Percentiles rank a stretch among this genome's conserved stretches.
Evolutionary conservation across 2,888 invertebrate species (phyloP).

Genomic region (Ichneumoninae sp.): DNA sequence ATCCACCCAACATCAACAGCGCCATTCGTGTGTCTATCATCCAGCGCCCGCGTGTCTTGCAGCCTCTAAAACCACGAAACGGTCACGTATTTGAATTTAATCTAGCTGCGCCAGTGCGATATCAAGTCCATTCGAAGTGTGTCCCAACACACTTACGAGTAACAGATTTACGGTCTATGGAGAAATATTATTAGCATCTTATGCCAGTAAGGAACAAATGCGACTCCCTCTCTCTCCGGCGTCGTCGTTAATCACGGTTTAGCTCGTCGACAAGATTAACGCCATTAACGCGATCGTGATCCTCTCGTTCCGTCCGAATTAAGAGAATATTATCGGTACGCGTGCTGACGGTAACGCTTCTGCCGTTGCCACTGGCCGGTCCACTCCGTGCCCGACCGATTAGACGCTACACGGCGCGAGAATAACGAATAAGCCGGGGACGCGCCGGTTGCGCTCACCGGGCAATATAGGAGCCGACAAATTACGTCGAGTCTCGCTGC

Average conservation of each 20-base stretch:
- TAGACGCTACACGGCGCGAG: constrained; percentile 48
- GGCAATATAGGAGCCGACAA: constrained; percentile 72
- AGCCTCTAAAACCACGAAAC: too few relatives aligned
- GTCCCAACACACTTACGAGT: too few relatives aligned
- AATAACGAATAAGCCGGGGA: constrained; percentile 59
- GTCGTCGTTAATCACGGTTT: constrained; percentile 74
- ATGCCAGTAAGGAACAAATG: constrained; percentile 60
- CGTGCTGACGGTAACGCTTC: constrained; percentile 22
- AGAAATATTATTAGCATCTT: constrained; percentile 49
- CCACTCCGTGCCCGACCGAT: constrained; percentile 21
- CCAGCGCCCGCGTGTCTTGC: too few relatives aligned
- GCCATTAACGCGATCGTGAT: constrained; percentile 75
- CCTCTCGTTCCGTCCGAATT: constrained; percentile 68
- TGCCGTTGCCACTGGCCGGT: constrained; percentile 33
- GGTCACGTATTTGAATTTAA: too few relatives aligned
- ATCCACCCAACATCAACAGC: too few relatives aligned
- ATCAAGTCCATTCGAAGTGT: too few relatives aligned
- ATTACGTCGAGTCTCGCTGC: constrained; percentile 72
- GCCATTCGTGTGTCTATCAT: too few relatives aligned
- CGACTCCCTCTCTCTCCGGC: constrained; percentile 16
- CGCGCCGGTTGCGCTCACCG: constrained; percentile 33
- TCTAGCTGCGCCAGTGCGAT: too few relatives aligned
- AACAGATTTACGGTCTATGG: too few relatives aligned
- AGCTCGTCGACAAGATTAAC: constrained; percentile 76
- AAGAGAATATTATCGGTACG: constrained; percentile 73